phyloP scores from a whole-genome alignment of 2,113 vertebrate genomes.

The Lonchura striata region DNA sequence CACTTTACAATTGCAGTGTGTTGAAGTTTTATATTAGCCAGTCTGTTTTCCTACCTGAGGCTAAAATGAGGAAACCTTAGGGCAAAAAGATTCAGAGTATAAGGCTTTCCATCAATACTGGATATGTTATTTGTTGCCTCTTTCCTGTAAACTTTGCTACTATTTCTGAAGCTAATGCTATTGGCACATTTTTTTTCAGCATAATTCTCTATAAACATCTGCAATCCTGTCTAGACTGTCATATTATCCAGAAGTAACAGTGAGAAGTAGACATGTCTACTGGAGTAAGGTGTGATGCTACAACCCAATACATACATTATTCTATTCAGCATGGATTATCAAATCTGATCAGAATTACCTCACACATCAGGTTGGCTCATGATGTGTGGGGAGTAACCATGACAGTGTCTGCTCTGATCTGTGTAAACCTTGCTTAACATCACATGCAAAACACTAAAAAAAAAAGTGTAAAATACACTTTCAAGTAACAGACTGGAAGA shows the following conservation, averaged over 20 bases:
- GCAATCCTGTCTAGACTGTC: not conserved
- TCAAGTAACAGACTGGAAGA: not conserved
- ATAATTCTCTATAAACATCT: not conserved
- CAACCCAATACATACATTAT: not conserved
- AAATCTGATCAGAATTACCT: not conserved
- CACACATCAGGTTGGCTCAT: not conserved
- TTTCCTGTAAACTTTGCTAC: not conserved
- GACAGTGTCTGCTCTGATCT: not conserved
- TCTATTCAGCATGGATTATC: not conserved
- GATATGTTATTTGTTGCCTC: not conserved
- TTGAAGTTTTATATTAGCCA: not conserved
- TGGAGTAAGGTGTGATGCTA: not conserved
- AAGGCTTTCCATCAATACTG: not conserved
- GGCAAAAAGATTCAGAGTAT: too few relatives aligned
- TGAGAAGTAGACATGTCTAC: not conserved
- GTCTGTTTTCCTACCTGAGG: not conserved
- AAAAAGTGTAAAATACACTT: not conserved
- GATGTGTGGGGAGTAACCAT: accelerated
- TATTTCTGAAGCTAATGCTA: not conserved
- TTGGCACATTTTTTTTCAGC: not conserved
- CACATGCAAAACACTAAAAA: not conserved
- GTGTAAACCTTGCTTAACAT: not conserved
- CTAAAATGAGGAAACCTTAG: not conserved
- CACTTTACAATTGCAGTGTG: not conserved
- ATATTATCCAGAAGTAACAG: not conserved